These are phyloP conservation scores for Cyclophora albipunctata DNA, from an alignment of 2,888 invertebrate species.

Conservation along the genomic window DNA sequence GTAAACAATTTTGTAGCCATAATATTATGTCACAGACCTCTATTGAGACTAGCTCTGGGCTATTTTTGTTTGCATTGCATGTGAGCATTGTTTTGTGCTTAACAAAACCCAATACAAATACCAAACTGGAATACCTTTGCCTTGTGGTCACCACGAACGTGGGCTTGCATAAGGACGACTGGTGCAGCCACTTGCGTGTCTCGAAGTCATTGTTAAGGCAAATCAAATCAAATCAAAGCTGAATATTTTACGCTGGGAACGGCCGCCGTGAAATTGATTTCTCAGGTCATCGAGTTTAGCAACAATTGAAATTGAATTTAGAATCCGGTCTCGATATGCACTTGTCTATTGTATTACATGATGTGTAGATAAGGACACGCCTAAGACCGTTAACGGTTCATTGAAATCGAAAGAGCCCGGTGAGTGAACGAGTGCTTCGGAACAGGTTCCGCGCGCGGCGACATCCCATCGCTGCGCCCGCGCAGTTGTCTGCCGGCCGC, in stretches of 20 bases:
- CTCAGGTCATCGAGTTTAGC: constrained; percentile 12
- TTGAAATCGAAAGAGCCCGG: constrained; percentile 63
- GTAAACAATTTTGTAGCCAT: too few relatives aligned
- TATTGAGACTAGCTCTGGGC: too few relatives aligned
- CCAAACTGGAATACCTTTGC: too few relatives aligned
- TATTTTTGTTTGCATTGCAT: too few relatives aligned
- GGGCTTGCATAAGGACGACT: constrained; percentile 50
- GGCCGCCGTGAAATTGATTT: constrained; percentile 18
- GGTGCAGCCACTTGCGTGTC: constrained; percentile 41
- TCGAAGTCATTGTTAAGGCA: constrained; percentile 32
- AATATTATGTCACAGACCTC: too few relatives aligned
- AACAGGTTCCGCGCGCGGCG: constrained; percentile 54
- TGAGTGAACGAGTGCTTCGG: constrained; percentile 45
- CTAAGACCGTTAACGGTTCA: constrained; percentile 69
- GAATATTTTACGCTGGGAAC: constrained; percentile 8
- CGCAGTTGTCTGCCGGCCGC: constrained; percentile 66
- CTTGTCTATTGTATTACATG: constrained; percentile 41
- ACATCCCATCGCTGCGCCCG: constrained; percentile 41
- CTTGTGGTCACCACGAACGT: constrained; percentile 17
- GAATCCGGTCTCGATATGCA: constrained; percentile 18
- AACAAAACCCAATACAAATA: too few relatives aligned
- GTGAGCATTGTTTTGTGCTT: too few relatives aligned
- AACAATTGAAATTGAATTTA: constrained; percentile 21
- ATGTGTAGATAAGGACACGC: constrained; percentile 52
- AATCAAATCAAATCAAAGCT: not conserved